Evolutionary conservation across 2,113 vertebrate species (phyloP).

Genomic region (Petaurus breviceps): DNA sequence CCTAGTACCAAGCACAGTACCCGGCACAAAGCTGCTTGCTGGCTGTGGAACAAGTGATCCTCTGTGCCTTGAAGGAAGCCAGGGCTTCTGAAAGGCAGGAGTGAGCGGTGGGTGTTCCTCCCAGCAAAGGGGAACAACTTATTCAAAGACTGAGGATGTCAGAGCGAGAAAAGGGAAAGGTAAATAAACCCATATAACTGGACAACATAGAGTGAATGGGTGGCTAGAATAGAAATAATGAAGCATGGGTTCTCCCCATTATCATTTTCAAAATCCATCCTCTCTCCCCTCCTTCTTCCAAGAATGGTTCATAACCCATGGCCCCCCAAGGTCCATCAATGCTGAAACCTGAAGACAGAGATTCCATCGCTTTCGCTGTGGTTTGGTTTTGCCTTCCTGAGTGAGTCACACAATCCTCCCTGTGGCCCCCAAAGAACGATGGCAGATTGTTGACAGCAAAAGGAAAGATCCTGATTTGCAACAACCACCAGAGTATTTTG

Average conservation of each 20-base stretch:
- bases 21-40: too few species aligned
- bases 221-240: neutral
- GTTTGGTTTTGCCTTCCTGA: neutral
- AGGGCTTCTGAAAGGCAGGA: too few species aligned
- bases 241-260: neutral
- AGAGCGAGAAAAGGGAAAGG: neutral
- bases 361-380: neutral
- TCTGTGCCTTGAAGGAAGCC: too few species aligned
- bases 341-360: neutral
- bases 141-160: neutral
- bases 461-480: neutral
- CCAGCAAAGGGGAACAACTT: neutral
- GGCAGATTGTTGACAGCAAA: neutral
- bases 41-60: too few species aligned
- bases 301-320: neutral
- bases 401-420: neutral
- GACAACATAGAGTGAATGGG: neutral
- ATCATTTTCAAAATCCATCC: neutral
- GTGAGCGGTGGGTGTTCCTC: too few species aligned
- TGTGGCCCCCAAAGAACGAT: neutral
- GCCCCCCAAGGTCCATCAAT: neutral
- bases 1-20: too few species aligned
- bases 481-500: neutral
- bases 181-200: neutral
- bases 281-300: neutral